These are phyloP conservation scores for Ammodytes marinus DNA, from an alignment of 2,113 vertebrate genomes.

Conservation along the genomic window DNA sequence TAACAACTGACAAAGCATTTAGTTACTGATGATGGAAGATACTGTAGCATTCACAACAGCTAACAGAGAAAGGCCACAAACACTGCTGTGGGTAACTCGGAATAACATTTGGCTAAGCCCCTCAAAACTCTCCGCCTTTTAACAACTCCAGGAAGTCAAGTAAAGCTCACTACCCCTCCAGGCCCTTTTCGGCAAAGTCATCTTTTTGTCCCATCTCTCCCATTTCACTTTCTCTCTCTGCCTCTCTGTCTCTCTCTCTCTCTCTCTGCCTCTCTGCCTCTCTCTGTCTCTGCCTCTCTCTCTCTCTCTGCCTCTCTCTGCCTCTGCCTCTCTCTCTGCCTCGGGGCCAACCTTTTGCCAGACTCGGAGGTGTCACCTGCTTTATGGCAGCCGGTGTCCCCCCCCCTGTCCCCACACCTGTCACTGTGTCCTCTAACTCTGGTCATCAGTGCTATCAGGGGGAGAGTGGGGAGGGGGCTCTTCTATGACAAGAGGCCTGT, in stretches of 20 bases:
- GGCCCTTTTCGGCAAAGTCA: conserved; percentile 34
- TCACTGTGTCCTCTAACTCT: conserved; percentile 50
- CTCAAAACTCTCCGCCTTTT: not conserved
- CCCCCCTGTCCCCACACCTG: conserved; percentile 52
- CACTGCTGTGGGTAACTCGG: not conserved
- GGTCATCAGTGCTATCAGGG: conserved; percentile 40
- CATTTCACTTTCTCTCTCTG: not conserved
- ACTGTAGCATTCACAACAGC: too few species aligned
- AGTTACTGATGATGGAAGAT: not conserved
- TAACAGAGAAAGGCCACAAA: not conserved
- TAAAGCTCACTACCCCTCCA: conserved; percentile 1
- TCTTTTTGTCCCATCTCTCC: not conserved
- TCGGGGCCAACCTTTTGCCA: conserved; percentile 28
- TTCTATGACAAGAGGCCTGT: conserved; percentile 43
- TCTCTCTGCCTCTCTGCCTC: not conserved
- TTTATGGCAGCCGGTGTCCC: conserved; percentile 48
- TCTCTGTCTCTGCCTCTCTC: conserved; percentile 1
- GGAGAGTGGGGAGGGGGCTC: not conserved
- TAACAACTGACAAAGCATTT: not conserved
- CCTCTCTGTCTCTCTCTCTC: not conserved
- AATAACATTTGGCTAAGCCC: not conserved
- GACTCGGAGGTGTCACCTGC: conserved; percentile 60
- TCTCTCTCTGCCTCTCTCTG: conserved; percentile 8
- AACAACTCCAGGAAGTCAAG: not conserved
- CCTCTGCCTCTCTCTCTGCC: conserved; percentile 37